Evolutionary conservation across 1,140 invertebrate species (phyloP), one percentile per base, ranked within the genome.

Genomic region (Drosophila jambulina): DNA sequence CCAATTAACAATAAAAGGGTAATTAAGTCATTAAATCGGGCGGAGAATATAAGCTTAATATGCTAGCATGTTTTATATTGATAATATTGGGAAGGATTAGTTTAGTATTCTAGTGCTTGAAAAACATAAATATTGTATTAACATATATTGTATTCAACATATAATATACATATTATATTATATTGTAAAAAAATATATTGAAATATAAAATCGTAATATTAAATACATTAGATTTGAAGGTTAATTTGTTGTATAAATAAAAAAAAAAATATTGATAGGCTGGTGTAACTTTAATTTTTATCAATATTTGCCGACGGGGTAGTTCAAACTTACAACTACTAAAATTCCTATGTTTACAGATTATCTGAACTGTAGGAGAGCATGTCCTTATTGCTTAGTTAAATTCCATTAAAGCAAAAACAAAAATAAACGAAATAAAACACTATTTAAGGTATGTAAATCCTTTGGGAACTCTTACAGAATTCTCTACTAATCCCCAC

Each of bases 1-100:
- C 43, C 32, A 23, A 38, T 38, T 38, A 36, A 43, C 7, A 71
- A 59, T 59, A 51, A 49, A 57, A 23, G 7, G n/a, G 40, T 38
- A 17, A 49, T 48, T 63, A 38, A 46, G 25, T 46, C 19, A 54
- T 54, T 54, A 54, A 32, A 19, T 25, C 10, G 15, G 23, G 1
- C 2, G 17, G 9, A 17, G 27, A 68, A 29, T 13, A 45, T 1
- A 43, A 12, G 5, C 0, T 21, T 21, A 15, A 21, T 4, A 21
- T 15, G 32, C 9, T 32, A 12, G 2, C 10, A 7, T 29, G 19
- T 29, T 3, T 29, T 29, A 13, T 19, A 29, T 27, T 27, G 4
- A 49, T n/a, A 21, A 6, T 43, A 6, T 21, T 21, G 0, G 6
- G 1, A 4, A n/a, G 17, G 0, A 10, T 1, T 4, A 10, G 9